Percentiles rank a stretch among this genome's conserved stretches.
Conservation (phyloP, 2,797 vertebrate species). For the Manis javanica region DNA sequence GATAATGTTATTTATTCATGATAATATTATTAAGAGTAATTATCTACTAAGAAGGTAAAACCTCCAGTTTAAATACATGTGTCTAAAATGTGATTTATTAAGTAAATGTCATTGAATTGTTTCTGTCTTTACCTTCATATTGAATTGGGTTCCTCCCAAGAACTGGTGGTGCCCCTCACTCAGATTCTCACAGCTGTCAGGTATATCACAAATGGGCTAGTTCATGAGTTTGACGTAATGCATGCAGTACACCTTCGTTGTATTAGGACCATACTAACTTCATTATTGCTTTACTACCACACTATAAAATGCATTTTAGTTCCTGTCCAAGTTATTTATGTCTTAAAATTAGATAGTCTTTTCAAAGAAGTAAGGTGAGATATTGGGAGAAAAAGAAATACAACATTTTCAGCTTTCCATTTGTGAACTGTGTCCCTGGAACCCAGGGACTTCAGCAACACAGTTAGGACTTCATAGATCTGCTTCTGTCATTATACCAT, state of each 20-base stretch:
- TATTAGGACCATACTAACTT: constrained; percentile 45
- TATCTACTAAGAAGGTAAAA: constrained; percentile 8
- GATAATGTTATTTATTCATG: background rate
- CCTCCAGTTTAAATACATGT: background rate
- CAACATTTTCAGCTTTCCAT: constrained; percentile 66
- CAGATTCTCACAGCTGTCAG: background rate
- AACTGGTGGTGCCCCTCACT: background rate
- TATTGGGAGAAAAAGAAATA: background rate
- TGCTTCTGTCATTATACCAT: constrained; percentile 19
- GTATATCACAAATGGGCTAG: background rate
- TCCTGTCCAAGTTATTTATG: constrained; percentile 61
- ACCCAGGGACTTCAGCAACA: constrained; percentile 18
- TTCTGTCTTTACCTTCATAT: background rate
- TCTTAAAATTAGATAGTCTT: constrained; percentile 63
- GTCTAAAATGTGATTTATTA: background rate
- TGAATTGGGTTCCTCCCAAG: background rate
- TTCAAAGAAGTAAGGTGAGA: constrained; percentile 74
- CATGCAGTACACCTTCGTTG: constrained; percentile 35
- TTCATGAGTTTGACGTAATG: constrained; percentile 63
- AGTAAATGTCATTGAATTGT: background rate
- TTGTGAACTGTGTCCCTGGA: constrained; percentile 54
- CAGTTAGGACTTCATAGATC: constrained; percentile 70
- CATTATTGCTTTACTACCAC: constrained; percentile 73
- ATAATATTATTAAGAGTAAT: constrained; percentile 29
- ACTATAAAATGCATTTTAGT: constrained; percentile 65